Base-by-base conservation (phyloP, 2,797 vertebrate genomes). In the Typhlichthys eigenmanni region DNA sequence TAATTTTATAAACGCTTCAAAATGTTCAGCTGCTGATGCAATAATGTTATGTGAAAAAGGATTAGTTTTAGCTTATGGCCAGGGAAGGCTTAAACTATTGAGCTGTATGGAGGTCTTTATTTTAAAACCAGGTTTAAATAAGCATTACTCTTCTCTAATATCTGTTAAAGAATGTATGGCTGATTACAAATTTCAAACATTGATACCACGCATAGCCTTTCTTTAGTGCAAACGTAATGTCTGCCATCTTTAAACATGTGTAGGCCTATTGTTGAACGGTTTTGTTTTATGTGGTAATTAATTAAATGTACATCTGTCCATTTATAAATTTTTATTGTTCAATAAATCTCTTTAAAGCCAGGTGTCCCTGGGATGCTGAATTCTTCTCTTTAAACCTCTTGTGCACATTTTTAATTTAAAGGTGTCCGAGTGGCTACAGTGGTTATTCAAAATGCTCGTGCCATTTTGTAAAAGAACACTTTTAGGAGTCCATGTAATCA, bases 1-100 rank as follows among this genome's bases (percentile, higher is more conserved):
- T 92, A 92, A 92, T 92, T 92, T 92, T 90, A 92, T 91, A 92
- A 90, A 86, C 85, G 86, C 89, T 86, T 80, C 82, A 86, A 85
- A 90, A 88, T 83, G 86, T 89, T 86, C 74, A 69, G 85, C 87
- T 74, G 80, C 90, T 84, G 87, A 88, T 88, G 87, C 87, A 86
- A 85, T 90, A 87, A 88, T 73, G 82, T 87, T 85, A 87, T 80
- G 88, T 88, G 88, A 89, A 91, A 91, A 87, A 87, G 87, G 89
- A 89, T 91, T 91, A 91, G 81, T 85, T 58, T 75, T 86, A 89
- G 88, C 87, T 90, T 88, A 88, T 91, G 87, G 87, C 81, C 68
- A 72, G 74, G 69, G 66, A 85, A 78, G 82, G 87, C 87, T 91
- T 90, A 83, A 87, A 90, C 88, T 89, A 91, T 88, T 88, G 86